Conservation (phyloP, 2,888 invertebrate species). For the Drosophila dives region DNA sequence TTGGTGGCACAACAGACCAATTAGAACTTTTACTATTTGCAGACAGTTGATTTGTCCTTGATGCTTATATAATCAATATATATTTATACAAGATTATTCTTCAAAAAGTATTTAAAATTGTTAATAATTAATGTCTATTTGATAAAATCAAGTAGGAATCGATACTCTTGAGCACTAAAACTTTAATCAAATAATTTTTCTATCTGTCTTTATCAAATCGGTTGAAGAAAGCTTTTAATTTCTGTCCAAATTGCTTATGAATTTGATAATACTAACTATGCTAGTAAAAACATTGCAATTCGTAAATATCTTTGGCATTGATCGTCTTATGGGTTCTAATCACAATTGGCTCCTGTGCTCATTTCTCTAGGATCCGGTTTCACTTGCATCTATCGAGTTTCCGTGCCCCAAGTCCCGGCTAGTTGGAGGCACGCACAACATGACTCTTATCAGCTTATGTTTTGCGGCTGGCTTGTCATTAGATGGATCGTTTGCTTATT, state of each 20-base stretch:
- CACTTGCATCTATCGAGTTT: constrained; percentile 25
- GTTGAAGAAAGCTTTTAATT: background rate
- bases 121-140: background rate
- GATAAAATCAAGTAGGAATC: background rate
- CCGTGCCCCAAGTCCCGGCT: constrained; percentile 9
- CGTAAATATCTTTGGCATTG: constrained; percentile 4
- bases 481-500: constrained; percentile 67
- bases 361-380: constrained; percentile 13
- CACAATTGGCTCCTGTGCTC: constrained; percentile 3
- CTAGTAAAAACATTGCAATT: background rate
- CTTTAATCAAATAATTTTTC: background rate
- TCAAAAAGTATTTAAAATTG: background rate
- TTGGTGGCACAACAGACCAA: constrained; percentile 29
- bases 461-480: constrained; percentile 66
- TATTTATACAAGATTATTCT: constrained; percentile 2
- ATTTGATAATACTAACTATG: too few relatives aligned
- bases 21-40: constrained; percentile 38
- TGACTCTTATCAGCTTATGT: constrained; percentile 75
- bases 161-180: background rate
- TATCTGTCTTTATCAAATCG: background rate
- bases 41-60: constrained; percentile 18
- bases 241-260: background rate
- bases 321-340: constrained; percentile 26
- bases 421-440: constrained; percentile 29
- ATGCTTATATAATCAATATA: background rate